phyloP scores from a whole-genome alignment of 2,797 vertebrate genomes.

The Erpetoichthys calabaricus region DNA sequence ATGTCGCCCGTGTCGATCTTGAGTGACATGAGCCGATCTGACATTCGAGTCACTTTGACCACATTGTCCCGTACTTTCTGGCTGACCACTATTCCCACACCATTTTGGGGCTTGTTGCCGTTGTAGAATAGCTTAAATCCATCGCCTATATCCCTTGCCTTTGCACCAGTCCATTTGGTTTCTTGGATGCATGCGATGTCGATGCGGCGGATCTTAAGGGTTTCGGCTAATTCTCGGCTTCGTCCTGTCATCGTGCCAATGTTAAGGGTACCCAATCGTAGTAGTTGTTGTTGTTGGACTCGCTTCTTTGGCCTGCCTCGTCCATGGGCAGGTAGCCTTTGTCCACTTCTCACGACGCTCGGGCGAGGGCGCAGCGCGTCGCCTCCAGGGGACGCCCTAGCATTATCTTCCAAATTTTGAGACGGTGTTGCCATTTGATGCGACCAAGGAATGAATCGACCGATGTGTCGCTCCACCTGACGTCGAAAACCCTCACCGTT shows the following conservation, averaged over 20 bases:
- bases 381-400: too few species aligned
- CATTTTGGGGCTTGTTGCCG: not conserved
- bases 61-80: not conserved
- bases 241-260: not conserved
- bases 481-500: too few species aligned
- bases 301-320: not conserved
- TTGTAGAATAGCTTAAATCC: conserved; percentile 1
- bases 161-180: conserved; percentile 2
- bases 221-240: not conserved
- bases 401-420: too few species aligned
- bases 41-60: not conserved
- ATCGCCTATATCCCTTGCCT: not conserved
- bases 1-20: not conserved
- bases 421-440: too few species aligned
- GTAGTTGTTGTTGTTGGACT: conserved; percentile 1
- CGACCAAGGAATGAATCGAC: too few species aligned
- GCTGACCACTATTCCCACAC: not conserved
- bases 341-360: not conserved
- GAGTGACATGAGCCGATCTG: conserved; percentile 1
- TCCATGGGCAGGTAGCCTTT: not conserved
- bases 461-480: too few species aligned
- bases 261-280: not conserved
- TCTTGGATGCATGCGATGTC: conserved; percentile 1
- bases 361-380: not conserved
- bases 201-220: conserved; percentile 2